phyloP scores from a whole-genome alignment of 2,888 invertebrate genomes.

The Drosophila dives region DNA sequence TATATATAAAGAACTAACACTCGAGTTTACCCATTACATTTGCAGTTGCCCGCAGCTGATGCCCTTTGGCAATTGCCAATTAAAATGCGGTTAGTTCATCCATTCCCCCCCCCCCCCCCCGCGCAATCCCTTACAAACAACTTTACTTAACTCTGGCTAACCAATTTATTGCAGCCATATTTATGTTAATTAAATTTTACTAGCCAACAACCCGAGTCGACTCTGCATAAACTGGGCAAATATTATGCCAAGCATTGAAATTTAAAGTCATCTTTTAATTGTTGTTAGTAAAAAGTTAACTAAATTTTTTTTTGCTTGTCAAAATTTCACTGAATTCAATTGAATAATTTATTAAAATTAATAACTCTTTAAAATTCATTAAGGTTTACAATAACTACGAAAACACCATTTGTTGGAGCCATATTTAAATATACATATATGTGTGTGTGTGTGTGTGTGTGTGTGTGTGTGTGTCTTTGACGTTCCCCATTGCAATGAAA shows the following conservation, averaged over 20 bases:
- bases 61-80: slow-evolving; percentile 58
- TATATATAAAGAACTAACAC: slow-evolving; percentile 2
- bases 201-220: slow-evolving; percentile 7
- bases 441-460: slow-evolving; percentile 7
- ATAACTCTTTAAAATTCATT: slow-evolving; percentile 22
- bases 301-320: slow-evolving; percentile 2
- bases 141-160: slow-evolving; percentile 11
- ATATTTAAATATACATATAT: slow-evolving; percentile 11
- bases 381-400: slow-evolving; percentile 30
- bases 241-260: slow-evolving; percentile 15
- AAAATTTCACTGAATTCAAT: slow-evolving; percentile 9
- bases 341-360: slow-evolving; percentile 2
- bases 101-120: background rate
- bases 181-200: slow-evolving; percentile 46
- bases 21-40: slow-evolving; percentile 5
- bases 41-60: slow-evolving; percentile 33
- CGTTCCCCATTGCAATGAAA: slow-evolving; percentile 52
- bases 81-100: slow-evolving; percentile 46
- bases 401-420: slow-evolving; percentile 32
- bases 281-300: background rate
- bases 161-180: slow-evolving; percentile 34
- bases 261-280: background rate
- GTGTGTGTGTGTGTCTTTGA: slow-evolving; percentile 20
- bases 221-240: slow-evolving; percentile 15
- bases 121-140: background rate